These are phyloP conservation scores for Brachypodius melanocephalos DNA, from an alignment of 2,113 vertebrate species.

Conservation along the genomic window DNA sequence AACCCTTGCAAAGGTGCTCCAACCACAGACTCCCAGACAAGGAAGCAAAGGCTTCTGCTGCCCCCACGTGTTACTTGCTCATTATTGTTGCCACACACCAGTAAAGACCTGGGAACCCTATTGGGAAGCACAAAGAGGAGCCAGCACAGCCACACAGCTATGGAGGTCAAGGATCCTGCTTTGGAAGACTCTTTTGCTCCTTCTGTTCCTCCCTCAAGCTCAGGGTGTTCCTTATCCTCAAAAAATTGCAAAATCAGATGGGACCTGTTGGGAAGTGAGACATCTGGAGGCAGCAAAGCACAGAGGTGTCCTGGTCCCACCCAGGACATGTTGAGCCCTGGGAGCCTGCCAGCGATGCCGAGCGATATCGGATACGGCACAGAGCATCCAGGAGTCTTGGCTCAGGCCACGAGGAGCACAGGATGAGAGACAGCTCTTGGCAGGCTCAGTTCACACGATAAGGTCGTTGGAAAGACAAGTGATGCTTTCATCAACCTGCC, in stretches of 20 bases:
- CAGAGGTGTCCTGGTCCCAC: neutral
- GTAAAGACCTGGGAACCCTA: neutral
- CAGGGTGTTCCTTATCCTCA: neutral
- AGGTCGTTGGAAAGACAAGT: conserved; percentile 42
- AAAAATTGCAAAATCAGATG: neutral
- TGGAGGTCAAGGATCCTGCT: neutral
- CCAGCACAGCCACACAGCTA: neutral
- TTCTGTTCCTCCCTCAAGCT: neutral
- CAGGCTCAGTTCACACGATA: conserved; percentile 7
- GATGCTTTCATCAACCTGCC: conserved; percentile 26
- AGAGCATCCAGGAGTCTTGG: neutral
- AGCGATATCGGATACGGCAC: neutral
- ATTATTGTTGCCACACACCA: neutral
- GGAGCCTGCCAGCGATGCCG: neutral
- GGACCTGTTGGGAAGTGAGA: neutral
- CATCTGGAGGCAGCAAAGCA: neutral
- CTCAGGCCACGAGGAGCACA: neutral
- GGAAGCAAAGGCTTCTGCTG: conserved; percentile 46
- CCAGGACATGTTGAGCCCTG: neutral
- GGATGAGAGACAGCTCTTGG: neutral
- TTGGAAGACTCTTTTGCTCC: neutral
- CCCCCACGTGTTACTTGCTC: conserved; percentile 12
- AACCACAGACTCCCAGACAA: neutral
- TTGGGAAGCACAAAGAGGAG: neutral
- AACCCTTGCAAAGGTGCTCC: neutral